phyloP scores from a whole-genome alignment of 2,113 vertebrate genomes.

The Chauna torquata region DNA sequence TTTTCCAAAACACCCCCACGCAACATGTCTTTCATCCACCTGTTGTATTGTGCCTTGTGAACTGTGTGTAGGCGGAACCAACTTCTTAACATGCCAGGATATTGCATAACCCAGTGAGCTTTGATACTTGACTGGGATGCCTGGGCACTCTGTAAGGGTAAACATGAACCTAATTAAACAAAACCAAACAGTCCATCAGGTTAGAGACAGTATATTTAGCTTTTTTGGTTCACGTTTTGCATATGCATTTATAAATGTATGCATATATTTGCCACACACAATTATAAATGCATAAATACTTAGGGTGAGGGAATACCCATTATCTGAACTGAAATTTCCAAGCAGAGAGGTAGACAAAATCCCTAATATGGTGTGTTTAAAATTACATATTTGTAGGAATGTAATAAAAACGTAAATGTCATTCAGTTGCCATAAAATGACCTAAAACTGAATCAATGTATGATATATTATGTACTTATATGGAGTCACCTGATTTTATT shows the following conservation, averaged over 20 bases:
- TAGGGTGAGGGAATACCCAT: background rate
- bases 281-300: background rate
- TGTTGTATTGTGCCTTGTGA: constrained; percentile 4
- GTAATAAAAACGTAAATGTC: background rate
- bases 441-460: background rate
- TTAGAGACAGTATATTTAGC: background rate
- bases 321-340: background rate
- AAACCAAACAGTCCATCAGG: background rate
- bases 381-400: background rate
- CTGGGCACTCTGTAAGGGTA: background rate
- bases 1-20: constrained; percentile 21
- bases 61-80: background rate
- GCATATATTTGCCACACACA: background rate
- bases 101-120: background rate
- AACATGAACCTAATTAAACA: background rate
- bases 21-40: constrained; percentile 1
- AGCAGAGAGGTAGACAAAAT: background rate
- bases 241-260: background rate
- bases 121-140: background rate
- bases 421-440: background rate
- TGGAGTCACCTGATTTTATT: background rate
- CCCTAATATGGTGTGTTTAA: background rate
- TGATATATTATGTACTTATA: background rate
- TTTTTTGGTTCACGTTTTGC: background rate
- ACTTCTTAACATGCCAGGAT: background rate